Percentiles rank a stretch among this genome's conserved stretches.
Evolutionary conservation across 2,113 vertebrate species (phyloP).

Genomic region (Columba livia): DNA sequence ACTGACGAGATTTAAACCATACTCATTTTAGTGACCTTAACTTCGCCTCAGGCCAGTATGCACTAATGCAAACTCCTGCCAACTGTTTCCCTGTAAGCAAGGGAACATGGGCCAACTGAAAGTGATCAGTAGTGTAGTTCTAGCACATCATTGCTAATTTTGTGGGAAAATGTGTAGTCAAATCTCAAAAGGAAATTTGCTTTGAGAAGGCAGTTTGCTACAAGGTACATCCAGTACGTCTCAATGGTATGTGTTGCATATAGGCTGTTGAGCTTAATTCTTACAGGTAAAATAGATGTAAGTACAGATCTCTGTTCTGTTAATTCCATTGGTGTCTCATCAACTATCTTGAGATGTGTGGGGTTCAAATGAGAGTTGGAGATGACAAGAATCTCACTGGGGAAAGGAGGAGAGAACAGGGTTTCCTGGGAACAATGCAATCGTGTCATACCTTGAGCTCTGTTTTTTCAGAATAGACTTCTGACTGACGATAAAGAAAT

Average conservation of each 20-base stretch:
- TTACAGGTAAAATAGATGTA: not conserved
- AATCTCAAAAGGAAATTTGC: not conserved
- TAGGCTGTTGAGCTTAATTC: not conserved
- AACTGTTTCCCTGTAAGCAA: not conserved
- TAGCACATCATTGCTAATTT: not conserved
- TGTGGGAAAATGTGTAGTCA: not conserved
- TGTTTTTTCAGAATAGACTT: not conserved
- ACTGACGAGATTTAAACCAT: not conserved
- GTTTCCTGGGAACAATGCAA: not conserved
- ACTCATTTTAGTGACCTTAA: not conserved
- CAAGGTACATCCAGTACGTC: not conserved
- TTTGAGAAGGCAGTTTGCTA: not conserved
- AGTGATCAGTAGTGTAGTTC: not conserved
- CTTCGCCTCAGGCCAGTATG: not conserved
- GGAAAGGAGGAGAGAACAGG: not conserved
- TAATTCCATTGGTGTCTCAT: not conserved
- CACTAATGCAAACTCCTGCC: not conserved
- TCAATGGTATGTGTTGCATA: not conserved
- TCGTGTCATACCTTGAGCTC: not conserved
- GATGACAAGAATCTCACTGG: not conserved
- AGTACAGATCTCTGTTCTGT: not conserved
- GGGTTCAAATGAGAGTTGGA: not conserved
- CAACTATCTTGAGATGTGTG: not conserved
- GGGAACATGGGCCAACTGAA: not conserved
- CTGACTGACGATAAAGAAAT: not conserved